These are phyloP conservation scores for Platyura marginata DNA, from an alignment of 1,140 invertebrate genomes.

Conservation along the genomic window DNA sequence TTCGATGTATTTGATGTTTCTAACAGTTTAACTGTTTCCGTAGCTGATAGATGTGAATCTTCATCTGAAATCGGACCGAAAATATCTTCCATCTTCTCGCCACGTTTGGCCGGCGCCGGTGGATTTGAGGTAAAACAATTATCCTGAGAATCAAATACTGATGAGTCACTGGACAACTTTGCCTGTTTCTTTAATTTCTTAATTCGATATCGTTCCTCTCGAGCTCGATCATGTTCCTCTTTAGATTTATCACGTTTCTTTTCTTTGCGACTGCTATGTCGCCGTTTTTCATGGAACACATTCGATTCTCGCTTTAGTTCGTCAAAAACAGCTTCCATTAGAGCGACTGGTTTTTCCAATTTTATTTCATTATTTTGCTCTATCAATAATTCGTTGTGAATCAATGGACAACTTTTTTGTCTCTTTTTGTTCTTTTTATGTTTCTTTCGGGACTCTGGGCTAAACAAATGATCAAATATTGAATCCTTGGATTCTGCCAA, in stretches of 20 bases:
- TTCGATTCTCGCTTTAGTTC: constrained; percentile 6
- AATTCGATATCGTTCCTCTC: constrained; percentile 21
- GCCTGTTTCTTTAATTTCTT: constrained; percentile 34
- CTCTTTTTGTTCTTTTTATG: constrained; percentile 71
- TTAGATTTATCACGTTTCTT: constrained; percentile 48
- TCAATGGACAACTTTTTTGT: constrained; percentile 39
- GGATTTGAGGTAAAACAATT: not conserved
- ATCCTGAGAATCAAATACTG: not conserved
- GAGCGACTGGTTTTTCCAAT: not conserved
- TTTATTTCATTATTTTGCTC: not conserved
- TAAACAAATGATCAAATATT: constrained; percentile 8
- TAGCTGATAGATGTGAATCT: constrained; percentile 17
- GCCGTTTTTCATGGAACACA: not conserved
- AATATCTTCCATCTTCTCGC: constrained; percentile 70
- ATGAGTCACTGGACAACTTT: not conserved
- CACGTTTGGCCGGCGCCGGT: constrained; percentile 29
- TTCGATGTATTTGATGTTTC: constrained; percentile 5
- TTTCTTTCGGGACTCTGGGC: constrained; percentile 41
- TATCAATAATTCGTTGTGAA: constrained; percentile 6
- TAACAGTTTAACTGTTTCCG: constrained; percentile 10
- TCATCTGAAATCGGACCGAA: constrained; percentile 73
- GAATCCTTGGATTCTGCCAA: constrained; percentile 4
- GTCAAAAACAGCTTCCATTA: constrained; percentile 7
- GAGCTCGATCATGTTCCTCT: constrained; percentile 36
- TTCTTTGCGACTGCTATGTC: constrained; percentile 41